These are phyloP conservation scores for Xanthorhoe spadicearia DNA, from an alignment of 2,888 invertebrate genomes.

Conservation along the genomic window DNA sequence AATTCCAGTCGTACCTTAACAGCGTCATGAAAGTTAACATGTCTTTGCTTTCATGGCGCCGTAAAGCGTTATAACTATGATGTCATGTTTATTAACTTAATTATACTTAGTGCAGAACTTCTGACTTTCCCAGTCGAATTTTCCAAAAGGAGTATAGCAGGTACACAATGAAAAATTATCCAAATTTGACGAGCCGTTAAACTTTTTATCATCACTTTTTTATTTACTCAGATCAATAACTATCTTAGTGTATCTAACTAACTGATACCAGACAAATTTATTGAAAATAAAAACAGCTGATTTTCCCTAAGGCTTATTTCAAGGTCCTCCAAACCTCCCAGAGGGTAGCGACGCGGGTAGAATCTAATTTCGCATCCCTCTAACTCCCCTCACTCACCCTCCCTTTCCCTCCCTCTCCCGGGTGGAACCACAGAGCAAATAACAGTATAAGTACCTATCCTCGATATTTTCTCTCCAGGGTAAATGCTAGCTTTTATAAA, in stretches of 20 bases:
- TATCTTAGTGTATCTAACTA: neutral
- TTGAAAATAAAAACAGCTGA: conserved; percentile 71
- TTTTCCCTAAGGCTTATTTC: conserved; percentile 60
- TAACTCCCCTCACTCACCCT: neutral
- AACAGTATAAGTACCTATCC: neutral
- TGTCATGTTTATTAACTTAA: no score
- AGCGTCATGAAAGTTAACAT: no score
- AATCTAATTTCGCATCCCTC: conserved; percentile 52
- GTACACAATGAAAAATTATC: no score
- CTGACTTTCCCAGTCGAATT: no score
- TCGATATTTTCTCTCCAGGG: conserved; percentile 20
- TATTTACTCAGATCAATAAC: no score
- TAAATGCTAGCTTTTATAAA: conserved; percentile 10
- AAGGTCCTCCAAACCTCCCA: conserved; percentile 62
- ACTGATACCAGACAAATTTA: conserved; percentile 18
- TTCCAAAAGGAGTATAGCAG: no score
- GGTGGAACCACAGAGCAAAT: neutral
- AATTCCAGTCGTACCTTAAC: no score
- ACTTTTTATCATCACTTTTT: no score
- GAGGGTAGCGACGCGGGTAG: conserved; percentile 43
- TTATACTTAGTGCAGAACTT: no score
- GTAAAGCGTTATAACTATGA: no score
- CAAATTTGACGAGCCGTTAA: no score
- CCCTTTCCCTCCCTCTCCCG: neutral
- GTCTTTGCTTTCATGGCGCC: no score